Conservation (phyloP, 92 coral and sea anemone genomes). For the Anthopleura xanthogrammica region DNA sequence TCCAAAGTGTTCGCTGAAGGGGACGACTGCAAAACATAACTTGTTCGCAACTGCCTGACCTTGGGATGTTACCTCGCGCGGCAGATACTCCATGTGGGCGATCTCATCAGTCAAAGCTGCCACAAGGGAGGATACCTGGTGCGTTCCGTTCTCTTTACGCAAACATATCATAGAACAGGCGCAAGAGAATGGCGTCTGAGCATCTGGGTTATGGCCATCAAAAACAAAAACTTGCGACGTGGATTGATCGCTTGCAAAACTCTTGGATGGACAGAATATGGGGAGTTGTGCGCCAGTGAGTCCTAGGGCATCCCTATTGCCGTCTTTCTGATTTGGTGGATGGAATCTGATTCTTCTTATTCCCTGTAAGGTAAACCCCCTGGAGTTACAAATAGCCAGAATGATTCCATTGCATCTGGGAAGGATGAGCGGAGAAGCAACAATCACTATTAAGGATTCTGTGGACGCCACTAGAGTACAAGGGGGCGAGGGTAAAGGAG, state of each 20-base stretch:
- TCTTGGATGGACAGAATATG: slow-evolving; percentile 69
- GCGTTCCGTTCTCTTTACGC: slow-evolving; percentile 79
- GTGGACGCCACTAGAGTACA: slow-evolving; percentile 70
- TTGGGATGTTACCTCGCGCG: slow-evolving; percentile 42
- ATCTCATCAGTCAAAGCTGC: slow-evolving; percentile 31
- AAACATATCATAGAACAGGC: slow-evolving; percentile 79
- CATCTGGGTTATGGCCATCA: slow-evolving; percentile 18
- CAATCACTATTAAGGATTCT: slow-evolving; percentile 58
- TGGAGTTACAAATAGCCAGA: slow-evolving; percentile 59
- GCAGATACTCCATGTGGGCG: slow-evolving; percentile 34
- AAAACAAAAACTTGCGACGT: slow-evolving; percentile 26
- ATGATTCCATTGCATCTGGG: slow-evolving; percentile 69
- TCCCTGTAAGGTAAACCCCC: slow-evolving; percentile 77
- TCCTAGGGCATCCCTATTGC: slow-evolving; percentile 62
- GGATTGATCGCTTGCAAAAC: slow-evolving; percentile 12
- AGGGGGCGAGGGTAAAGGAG: slow-evolving; percentile 76
- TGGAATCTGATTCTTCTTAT: slow-evolving; percentile 65
- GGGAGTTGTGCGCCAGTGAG: slow-evolving; percentile 67
- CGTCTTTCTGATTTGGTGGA: slow-evolving; percentile 48
- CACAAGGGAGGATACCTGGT: slow-evolving; percentile 62
- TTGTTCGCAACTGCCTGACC: slow-evolving; percentile 50
- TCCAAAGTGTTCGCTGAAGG: slow-evolving; percentile 65
- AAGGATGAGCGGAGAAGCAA: slow-evolving; percentile 81
- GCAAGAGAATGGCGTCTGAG: background rate
- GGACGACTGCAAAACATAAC: slow-evolving; percentile 56